Conservation (phyloP, 2,113 vertebrate species). For the Peromyscus maniculatus region DNA sequence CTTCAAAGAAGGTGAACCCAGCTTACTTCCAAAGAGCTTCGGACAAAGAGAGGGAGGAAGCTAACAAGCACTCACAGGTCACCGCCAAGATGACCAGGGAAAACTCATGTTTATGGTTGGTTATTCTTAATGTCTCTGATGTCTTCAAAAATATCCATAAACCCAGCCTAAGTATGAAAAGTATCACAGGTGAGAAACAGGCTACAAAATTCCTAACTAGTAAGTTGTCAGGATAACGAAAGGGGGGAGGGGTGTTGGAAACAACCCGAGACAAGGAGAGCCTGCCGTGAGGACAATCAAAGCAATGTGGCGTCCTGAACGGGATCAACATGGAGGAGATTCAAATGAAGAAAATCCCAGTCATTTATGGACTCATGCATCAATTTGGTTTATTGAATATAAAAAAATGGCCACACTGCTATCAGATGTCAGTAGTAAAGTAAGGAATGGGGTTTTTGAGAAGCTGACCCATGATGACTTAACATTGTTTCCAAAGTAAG, state of each 20-base stretch:
- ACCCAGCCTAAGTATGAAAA: not conserved
- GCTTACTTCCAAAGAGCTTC: not conserved
- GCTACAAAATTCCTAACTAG: constrained; percentile 13
- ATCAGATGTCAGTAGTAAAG: constrained; percentile 8
- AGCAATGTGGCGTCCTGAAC: not conserved
- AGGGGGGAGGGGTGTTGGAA: not conserved
- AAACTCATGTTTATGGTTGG: not conserved
- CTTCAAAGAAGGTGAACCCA: not conserved
- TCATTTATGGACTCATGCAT: not conserved
- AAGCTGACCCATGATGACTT: not conserved
- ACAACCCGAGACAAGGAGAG: not conserved
- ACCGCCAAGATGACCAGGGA: not conserved
- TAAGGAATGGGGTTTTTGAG: not conserved
- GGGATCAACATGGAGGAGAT: not conserved
- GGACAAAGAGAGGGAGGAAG: not conserved
- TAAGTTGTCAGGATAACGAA: not conserved
- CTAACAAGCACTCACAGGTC: not conserved
- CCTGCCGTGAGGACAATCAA: not conserved
- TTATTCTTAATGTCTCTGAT: not conserved
- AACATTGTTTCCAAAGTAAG: constrained; percentile 39
- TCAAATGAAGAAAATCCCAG: not conserved
- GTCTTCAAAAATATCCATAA: not conserved
- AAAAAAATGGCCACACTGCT: not conserved
- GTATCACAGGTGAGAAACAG: not conserved
- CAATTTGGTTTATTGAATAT: constrained; percentile 10